Base-by-base conservation (phyloP, 1,140 invertebrate species). In the Drosophila ambigua region DNA sequence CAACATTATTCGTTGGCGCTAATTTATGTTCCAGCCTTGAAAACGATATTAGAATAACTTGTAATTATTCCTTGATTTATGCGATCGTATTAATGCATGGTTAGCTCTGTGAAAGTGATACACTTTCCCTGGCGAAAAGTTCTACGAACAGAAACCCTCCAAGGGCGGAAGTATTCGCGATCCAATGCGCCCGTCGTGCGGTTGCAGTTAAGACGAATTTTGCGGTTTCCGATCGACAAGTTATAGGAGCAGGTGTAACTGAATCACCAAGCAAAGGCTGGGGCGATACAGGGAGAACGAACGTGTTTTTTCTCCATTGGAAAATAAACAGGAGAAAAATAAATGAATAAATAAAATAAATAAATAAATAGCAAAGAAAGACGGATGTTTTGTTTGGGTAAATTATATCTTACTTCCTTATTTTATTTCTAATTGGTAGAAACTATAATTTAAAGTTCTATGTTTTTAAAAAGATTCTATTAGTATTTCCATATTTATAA, bases 161-260 rank as follows among this genome's bases (percentile, higher is more conserved):
- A 64, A 71, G 31, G 59, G 71, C 79, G 79, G 79, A 82, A 82
- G 76, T 52, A 48, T 28, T 15, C 23, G 67, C 16, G 20, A 82
- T 66, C 35, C 35, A 69, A 82, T 71, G 69, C 57, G 26, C 39
- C n/a, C 50, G 15, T 39, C 45, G 35, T 16, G 45, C n/a, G 48
- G 55, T 43, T 31, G 20, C 52, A 43, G 48, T 13, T 49, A 46
- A 31, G 35, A 58, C 50, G 64, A 50, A 24, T 44, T 51, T 49
- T 85, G 81, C 72, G 81, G 81, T 85, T 80, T 77, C 57, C n/a
- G 52, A 66, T 66, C 58, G 48, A 24, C 48, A 59, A 85, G 81
- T 48, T 77, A 73, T 74, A 74, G 64, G 24, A 46, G 57, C 82
- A 84, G 82, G 82, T 84, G 82, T 73, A 79, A 72, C 15, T 15